Evolutionary conservation across 2,888 invertebrate genomes (phyloP).

Genomic region (Cepaea hortensis): DNA sequence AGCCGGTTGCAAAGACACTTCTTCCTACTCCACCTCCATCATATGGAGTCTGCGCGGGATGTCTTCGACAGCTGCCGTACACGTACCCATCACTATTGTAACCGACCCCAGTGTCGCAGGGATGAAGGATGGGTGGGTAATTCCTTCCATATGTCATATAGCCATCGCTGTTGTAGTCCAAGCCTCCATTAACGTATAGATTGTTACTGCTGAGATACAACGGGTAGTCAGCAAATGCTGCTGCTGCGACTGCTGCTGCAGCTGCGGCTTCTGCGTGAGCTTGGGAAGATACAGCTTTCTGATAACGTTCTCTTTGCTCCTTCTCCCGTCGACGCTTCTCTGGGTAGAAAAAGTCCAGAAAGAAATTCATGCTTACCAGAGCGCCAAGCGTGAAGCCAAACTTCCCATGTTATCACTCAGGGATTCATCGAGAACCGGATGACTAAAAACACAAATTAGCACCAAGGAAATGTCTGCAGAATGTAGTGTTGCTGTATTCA

Average conservation of each 20-base stretch:
- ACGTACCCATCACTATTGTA: constrained; percentile 40
- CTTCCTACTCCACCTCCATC: background rate
- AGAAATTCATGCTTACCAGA: constrained; percentile 58
- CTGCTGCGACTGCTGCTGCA: background rate
- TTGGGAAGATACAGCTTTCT: constrained; percentile 9
- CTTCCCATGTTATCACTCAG: too few species aligned
- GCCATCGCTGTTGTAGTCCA: constrained; percentile 41
- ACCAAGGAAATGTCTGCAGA: too few species aligned
- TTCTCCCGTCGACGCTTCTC: constrained; percentile 56
- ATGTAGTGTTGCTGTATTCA: too few species aligned
- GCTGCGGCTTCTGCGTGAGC: constrained; percentile 8
- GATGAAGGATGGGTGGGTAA: background rate
- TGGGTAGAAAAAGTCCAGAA: constrained; percentile 64
- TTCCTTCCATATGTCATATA: constrained; percentile 33
- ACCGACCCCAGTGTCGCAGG: constrained; percentile 23
- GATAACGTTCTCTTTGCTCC: constrained; percentile 53
- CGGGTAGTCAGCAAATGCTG: background rate
- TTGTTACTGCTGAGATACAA: constrained; percentile 38
- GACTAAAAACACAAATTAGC: too few species aligned
- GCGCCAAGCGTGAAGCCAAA: too few species aligned
- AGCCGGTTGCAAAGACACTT: background rate
- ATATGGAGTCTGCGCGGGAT: constrained; percentile 8
- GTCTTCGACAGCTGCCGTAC: constrained; percentile 4
- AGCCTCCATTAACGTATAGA: constrained; percentile 46
- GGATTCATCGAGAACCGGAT: too few species aligned